A percentile compares a stretch with the other conserved stretches of the same genome.
These are phyloP conservation scores for Etia nguti DNA, from an alignment of 2,113 vertebrate genomes.

Conservation along the genomic window DNA sequence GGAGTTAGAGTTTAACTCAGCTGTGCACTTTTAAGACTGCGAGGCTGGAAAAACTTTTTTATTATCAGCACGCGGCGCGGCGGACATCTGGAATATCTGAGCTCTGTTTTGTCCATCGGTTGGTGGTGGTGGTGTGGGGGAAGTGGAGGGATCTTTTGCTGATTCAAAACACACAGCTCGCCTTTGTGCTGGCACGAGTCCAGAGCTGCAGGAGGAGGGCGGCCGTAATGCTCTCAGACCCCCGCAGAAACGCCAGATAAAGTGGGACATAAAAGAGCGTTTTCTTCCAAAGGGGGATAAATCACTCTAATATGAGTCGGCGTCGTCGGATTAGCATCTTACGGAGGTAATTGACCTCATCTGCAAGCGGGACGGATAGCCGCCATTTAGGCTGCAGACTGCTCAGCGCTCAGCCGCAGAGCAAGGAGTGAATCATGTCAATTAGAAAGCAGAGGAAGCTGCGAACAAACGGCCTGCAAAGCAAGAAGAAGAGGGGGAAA, in stretches of 20 bases:
- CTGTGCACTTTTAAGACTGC: not conserved
- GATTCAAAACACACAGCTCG: conserved; percentile 25
- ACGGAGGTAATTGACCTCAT: conserved; percentile 50
- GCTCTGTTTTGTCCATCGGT: conserved; percentile 30
- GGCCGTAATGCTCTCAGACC: not conserved
- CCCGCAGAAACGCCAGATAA: conserved; percentile 23
- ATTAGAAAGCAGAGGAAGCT: conserved; percentile 47
- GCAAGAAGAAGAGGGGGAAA: not conserved
- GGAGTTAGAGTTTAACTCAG: not conserved
- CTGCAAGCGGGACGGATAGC: conserved; percentile 37
- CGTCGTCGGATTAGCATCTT: conserved; percentile 30
- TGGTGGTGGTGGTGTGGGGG: not conserved
- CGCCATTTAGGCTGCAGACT: conserved; percentile 36
- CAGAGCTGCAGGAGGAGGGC: conserved; percentile 6
- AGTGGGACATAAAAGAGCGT: conserved; percentile 36
- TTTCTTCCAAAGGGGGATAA: conserved; percentile 30
- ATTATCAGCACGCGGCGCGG: not conserved
- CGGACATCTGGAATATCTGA: conserved; percentile 49
- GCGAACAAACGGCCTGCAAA: conserved; percentile 13
- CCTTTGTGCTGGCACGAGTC: not conserved
- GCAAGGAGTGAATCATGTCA: conserved; percentile 60
- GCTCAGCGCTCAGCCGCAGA: not conserved
- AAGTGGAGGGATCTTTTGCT: not conserved
- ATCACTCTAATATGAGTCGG: conserved; percentile 44
- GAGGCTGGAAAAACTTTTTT: conserved; percentile 20